phyloP scores from a whole-genome alignment of 2,113 vertebrate species.

The Anser cygnoides region DNA sequence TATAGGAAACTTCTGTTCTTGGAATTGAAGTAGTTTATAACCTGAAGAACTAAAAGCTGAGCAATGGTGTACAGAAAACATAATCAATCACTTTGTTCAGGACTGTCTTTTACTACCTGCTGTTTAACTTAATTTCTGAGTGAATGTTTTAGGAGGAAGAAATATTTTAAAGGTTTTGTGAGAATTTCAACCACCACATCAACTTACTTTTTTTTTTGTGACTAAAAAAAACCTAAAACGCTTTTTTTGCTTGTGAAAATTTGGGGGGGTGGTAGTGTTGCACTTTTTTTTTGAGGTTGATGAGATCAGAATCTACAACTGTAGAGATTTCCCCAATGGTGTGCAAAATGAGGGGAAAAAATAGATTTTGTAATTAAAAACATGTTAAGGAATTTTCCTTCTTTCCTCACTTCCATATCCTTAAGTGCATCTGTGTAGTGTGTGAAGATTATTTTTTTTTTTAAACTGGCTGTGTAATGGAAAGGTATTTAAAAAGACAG shows the following conservation, averaged over 20 bases:
- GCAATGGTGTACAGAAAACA: neutral
- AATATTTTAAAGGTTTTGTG: neutral
- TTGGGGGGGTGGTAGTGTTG: neutral
- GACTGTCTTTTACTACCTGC: neutral
- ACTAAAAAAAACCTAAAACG: neutral
- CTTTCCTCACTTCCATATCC: neutral
- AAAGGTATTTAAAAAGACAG: neutral
- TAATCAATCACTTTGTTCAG: neutral
- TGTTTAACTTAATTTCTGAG: neutral
- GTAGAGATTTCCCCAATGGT: neutral
- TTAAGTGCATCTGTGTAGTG: neutral
- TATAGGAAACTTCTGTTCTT: neutral
- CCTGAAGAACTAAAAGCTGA: neutral
- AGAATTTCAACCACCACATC: neutral
- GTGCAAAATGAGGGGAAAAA: neutral
- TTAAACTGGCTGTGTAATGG: neutral
- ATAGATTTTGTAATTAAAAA: neutral
- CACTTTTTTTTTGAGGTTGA: neutral
- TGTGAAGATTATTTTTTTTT: neutral
- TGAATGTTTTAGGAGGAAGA: neutral
- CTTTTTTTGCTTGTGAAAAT: neutral
- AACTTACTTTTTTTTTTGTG: neutral
- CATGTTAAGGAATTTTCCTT: neutral
- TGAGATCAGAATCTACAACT: neutral
- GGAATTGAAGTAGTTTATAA: neutral